Evolutionary conservation across 1,140 invertebrate genomes (phyloP), one percentile per base, ranked within the genome.

Genomic region (Drosophila biarmipes): DNA sequence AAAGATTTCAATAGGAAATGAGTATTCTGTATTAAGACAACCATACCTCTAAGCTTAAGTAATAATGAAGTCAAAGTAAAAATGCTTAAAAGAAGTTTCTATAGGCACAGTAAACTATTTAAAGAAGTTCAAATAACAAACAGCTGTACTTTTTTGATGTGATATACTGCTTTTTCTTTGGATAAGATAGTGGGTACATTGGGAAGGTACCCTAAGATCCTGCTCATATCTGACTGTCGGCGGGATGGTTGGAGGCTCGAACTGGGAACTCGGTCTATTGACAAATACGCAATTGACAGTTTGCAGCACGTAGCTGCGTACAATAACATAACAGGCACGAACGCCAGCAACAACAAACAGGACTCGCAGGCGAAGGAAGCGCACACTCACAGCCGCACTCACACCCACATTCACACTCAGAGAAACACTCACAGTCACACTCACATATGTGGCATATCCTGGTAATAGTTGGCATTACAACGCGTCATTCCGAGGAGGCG

Each of bases 231-330:
- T 19, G 48, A 15, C 58, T 58, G 21, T 40, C 53, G 58, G 31
- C 54, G 53, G 15, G 43, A n/a, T 29, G 51, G 21, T 31, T 45
- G 29, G 40, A 14, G 46, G 54, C 40, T 53, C 12, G 19, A 43
- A 49, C 34, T 40, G 42, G 63, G n/a, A 55, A 38, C 62, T 69
- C 29, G 62, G 73, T 59, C 74, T 72, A 71, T 77, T 78, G 75
- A 78, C 75, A 78, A 78, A 78, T 78, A 72, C 75, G 75, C 73
- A 71, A 72, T 78, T 77, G 75, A 78, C 75, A 71, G 73, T 78
- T 78, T 78, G 75, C 52, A 77, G 75, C 75, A 78, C 75, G 75
- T 78, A 78, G 73, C 48, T 37, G 17, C 56, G 58, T 51, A 71
- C 75, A 78, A 69, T 71, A 55, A 63, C 56, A 76, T 38, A 55